Evolutionary conservation across 2,113 vertebrate genomes (phyloP).

Genomic region (Axis porcinus): DNA sequence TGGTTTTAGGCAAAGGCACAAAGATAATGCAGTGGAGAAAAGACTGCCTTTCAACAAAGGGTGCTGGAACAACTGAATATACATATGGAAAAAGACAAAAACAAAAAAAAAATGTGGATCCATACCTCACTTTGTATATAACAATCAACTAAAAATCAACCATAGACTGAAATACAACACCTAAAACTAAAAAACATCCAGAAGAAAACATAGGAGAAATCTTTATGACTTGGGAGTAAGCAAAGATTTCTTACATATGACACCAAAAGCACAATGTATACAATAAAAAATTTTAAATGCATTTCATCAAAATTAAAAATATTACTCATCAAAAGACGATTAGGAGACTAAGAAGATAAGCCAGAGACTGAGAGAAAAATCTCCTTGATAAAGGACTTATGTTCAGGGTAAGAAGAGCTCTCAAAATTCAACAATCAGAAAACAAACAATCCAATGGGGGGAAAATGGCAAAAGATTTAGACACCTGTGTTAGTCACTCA

Average conservation of each 20-base stretch:
- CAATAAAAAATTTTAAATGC: neutral
- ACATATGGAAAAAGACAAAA: neutral
- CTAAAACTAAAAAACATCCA: neutral
- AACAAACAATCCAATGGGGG: neutral
- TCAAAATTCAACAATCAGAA: conserved; percentile 32
- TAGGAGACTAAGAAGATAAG: neutral
- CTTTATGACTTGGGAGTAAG: neutral
- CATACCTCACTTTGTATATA: neutral
- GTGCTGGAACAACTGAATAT: neutral
- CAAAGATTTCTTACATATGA: neutral
- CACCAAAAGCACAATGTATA: neutral
- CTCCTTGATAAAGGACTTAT: neutral
- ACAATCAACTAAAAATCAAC: neutral
- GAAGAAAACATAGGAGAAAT: neutral
- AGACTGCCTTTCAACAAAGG: neutral
- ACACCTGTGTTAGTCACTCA: neutral
- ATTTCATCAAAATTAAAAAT: conserved; percentile 8
- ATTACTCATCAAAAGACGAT: neutral
- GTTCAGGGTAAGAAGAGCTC: neutral
- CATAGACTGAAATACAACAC: neutral
- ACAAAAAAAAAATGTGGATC: neutral
- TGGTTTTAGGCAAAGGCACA: neutral
- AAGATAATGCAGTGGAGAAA: neutral
- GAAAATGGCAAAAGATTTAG: neutral
- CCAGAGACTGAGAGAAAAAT: neutral